Evolutionary conservation across 2,797 vertebrate species (phyloP).

Genomic region (Phataginus tetradactyla): DNA sequence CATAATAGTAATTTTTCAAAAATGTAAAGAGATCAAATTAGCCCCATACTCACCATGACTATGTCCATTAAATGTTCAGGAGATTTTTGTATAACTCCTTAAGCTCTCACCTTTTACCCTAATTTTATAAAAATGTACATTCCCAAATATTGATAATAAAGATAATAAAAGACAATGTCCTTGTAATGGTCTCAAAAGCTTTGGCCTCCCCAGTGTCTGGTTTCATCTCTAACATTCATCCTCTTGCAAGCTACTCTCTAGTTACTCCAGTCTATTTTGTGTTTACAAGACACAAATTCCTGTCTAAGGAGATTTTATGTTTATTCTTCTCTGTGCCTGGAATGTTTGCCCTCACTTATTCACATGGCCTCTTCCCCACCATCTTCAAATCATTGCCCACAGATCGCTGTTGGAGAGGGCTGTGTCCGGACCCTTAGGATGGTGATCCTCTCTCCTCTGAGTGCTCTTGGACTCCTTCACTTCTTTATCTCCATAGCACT

Average conservation of each 20-base stretch:
- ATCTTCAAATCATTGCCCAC: not conserved
- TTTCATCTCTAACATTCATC: not conserved
- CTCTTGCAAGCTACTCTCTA: not conserved
- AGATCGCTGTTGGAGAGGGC: not conserved
- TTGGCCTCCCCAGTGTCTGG: not conserved
- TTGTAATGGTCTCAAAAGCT: not conserved
- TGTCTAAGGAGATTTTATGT: not conserved
- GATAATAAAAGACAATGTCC: not conserved
- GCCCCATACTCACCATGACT: not conserved
- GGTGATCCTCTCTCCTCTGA: not conserved
- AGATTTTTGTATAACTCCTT: not conserved
- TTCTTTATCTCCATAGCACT: not conserved
- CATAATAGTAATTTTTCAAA: not conserved
- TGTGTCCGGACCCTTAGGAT: not conserved
- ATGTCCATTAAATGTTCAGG: not conserved
- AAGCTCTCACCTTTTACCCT: not conserved
- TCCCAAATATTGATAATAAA: not conserved
- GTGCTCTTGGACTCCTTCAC: rapidly evolving
- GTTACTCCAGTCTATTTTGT: not conserved
- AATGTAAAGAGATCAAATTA: not conserved
- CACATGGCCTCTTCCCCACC: not conserved
- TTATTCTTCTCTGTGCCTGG: not conserved
- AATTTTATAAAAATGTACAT: not conserved
- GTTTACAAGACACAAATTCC: not conserved
- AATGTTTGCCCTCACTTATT: not conserved